Conservation (phyloP, 2,797 vertebrate species). For the Pangasius macronema region DNA sequence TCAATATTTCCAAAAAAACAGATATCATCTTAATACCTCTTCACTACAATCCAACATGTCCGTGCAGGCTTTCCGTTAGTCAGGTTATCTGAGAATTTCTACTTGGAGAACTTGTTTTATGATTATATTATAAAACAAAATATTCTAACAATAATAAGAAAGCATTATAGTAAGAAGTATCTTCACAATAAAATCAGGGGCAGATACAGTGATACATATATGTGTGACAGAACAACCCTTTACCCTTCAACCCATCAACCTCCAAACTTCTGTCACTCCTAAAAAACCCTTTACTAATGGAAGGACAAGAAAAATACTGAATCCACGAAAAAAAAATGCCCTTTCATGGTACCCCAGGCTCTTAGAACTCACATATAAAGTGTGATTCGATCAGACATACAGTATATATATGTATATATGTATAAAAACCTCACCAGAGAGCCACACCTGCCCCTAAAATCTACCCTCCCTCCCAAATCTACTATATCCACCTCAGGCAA, state of each 20-base stretch:
- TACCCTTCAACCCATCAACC: too few relatives aligned
- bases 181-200: background rate
- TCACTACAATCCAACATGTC: background rate
- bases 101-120: background rate
- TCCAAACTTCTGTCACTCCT: background rate
- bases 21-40: background rate
- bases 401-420: slow-evolving; percentile 50
- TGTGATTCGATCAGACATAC: slow-evolving; percentile 51
- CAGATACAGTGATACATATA: background rate
- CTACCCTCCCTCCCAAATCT: background rate
- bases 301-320: slow-evolving; percentile 65
- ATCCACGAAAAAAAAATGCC: background rate
- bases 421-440: slow-evolving; percentile 53
- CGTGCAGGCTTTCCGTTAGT: background rate
- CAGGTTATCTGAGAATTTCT: background rate
- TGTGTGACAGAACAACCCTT: background rate
- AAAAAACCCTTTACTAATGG: slow-evolving; percentile 60
- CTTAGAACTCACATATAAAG: slow-evolving; percentile 67
- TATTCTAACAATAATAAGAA: background rate
- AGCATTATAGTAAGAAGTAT: background rate
- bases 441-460: slow-evolving; percentile 19
- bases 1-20: slow-evolving; percentile 15
- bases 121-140: background rate
- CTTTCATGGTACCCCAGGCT: slow-evolving; percentile 21
- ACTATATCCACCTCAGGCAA: slow-evolving; percentile 48